These are phyloP conservation scores for Zaprionus lachaisei DNA, from an alignment of 1,140 invertebrate species.

Conservation along the genomic window DNA sequence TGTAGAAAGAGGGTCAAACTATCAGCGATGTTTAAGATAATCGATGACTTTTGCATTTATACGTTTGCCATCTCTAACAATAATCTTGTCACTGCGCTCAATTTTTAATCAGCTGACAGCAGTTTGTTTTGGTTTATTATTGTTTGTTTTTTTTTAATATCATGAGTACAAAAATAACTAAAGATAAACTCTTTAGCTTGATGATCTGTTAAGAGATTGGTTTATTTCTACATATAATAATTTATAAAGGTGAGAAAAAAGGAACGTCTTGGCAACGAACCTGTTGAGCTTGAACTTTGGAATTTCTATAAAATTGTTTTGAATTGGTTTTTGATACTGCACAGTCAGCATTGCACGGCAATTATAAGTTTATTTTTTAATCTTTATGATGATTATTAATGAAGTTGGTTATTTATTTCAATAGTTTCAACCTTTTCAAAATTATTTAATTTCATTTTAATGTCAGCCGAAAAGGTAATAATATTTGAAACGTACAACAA, in stretches of 20 bases:
- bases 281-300: constrained; percentile 1
- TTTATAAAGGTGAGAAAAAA: neutral
- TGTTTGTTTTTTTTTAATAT: neutral
- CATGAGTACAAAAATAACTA: neutral
- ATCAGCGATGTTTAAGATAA: constrained; percentile 1
- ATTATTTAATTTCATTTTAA: neutral
- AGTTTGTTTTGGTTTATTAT: neutral
- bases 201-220: neutral
- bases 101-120: neutral
- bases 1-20: neutral
- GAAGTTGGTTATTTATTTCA: neutral
- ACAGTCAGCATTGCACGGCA: constrained; percentile 1
- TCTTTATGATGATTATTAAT: neutral
- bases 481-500: neutral
- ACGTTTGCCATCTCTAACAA: neutral
- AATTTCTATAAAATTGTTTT: neutral
- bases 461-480: neutral
- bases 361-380: constrained; percentile 1
- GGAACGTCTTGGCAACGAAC: neutral
- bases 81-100: neutral
- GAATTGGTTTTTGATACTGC: neutral
- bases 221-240: neutral
- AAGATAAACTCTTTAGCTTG: neutral
- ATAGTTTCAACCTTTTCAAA: neutral
- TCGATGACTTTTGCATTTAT: neutral